Base-by-base conservation (phyloP, 2,888 invertebrate species). In the Sphecodes monilicornis region DNA sequence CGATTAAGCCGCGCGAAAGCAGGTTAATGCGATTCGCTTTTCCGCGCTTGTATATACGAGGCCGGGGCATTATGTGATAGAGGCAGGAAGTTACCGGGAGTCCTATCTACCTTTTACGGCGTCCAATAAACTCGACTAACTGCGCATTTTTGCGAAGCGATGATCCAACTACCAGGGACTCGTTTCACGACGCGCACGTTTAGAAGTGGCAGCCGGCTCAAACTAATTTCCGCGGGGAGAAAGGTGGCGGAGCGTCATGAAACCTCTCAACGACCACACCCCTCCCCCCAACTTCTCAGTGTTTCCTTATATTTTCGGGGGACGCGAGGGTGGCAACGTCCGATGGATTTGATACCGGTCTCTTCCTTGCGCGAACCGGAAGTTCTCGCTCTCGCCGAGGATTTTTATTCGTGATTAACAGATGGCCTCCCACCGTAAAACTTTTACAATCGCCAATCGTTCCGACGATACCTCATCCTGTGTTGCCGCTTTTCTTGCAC, bases 11-110 rank as follows among this genome's bases (percentile, higher is more conserved):
- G 76, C 71, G 78, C 81, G 84, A 86, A 88, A 89, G 60, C 84
- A 85, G 87, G 89, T 88, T 88, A 88, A 89, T 87, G 87, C 81
- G 81, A 89, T 88, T 87, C 87, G 82, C 82, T 64, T 82, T 82
- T 82, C 76, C 72, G 72, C 46, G 72, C 36, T 32, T 22, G 22
- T 11, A 66, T 71, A 29, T 66, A 66, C 57, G 46, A 39, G 60
- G 72, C 69, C 26, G 81, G 41, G 76, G 69, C 69, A 77, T 82
- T 82, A 82, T 76, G 76, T 13, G 83, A 64, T 64, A 32, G 32
- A 32, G 64, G 26, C 54, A 57, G 46, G 39, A 76, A 86, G 84
- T 86, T 86, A 70, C 79, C 72, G 76, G 78, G 80, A 80, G 86
- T 80, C 83, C 86, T 74, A 84, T 70, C 82, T 73, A 78, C 77